Evolutionary conservation across 2,113 vertebrate species (phyloP), one percentile per base, ranked within the genome.

Genomic region (Varanus salvator): DNA sequence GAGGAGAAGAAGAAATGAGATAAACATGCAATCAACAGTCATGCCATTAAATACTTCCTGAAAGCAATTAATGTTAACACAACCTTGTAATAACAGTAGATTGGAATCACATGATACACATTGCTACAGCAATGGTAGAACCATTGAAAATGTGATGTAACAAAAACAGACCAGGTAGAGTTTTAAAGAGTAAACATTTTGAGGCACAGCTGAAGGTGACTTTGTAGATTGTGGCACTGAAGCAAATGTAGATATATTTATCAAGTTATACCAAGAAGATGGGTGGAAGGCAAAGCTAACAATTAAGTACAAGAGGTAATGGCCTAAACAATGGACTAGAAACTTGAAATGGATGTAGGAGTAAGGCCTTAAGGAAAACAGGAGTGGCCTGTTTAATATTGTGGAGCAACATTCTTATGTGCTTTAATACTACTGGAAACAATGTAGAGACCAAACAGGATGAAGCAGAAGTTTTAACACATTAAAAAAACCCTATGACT

Each of bases 361-460:
- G 34, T 66, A 25, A 31, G 17, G 1, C 75, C 38, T 5, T 48
- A 48, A 50, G 60, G 19, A 29, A 80, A 87, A 80, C 75, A 80
- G 44, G 76, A 87, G 44, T 69, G 29, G 52, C 76, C 60, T 68
- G 60, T 19, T 87, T 80, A 64, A 50, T 57, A 76, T 6, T 76
- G 48, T 34, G 25, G 11, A 31, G 15, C 38, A 3, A 66, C 85
- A 78, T 68, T 87, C 74, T 25, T 68, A 80, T 68, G 31, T 27
- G 14, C 15, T 31, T 87, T 50, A 68, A 50, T 69, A 87, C 69
- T 64, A 69, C 25, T 87, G 29, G 60, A 80, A 80, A 80, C 57
- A 80, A 80, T 69, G 19, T 3, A n/a, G 29, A 80, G 76, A 68
- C 44, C 64, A 77, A 87, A 87, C 85, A 68, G 44, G 86, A 87